Evolutionary conservation across 2,113 vertebrate species (phyloP), one percentile per base, ranked within the genome.

Genomic region (Helogale parvula): DNA sequence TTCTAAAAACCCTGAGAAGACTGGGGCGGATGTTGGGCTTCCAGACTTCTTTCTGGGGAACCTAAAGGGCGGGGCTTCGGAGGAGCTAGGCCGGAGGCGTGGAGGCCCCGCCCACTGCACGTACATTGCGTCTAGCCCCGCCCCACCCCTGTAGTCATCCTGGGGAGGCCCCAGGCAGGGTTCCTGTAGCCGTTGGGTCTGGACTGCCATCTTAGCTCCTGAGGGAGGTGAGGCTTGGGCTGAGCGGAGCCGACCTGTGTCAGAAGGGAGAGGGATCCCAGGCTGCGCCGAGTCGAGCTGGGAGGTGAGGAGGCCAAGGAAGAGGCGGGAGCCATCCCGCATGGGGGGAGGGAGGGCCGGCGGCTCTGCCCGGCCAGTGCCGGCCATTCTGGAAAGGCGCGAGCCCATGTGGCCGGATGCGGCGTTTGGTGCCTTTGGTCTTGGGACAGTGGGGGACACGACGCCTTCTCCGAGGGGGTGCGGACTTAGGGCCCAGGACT

Each of bases 121-220:
- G 7, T 27, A 45, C 23, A 2, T 38, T 6, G 38, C 23, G 11
- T 74, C 38, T 45, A 45, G 38, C 25, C 25, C 23, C 1, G 3
- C 54, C 11, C 2, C 2, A 10, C 7, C 52, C 17, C 14, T 31
- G 25, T 5, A 7, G n/a, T 27, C n/a, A 19, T 15, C 35, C 38
- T 57, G 3, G 25, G n/a, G 35, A 71, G n/a, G 5, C 38, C 2
- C 2, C 17, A 2, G 0, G 14, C 11, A 35, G 41, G 5, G 15
- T 13, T 33, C 16, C 38, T 6, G 1, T 21, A 14, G 12, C 47
- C 8, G 41, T 13, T 0, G 1, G 35, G 3, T 35, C 2, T 3
- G 45, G 33, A 17, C 23, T n/a, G 17, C 10, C 7, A 29, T n/a
- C 33, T 33, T 8, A 3, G 23, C 65, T 13, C 12, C 3, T 21